Percentiles rank a stretch among this genome's conserved stretches.
These are phyloP conservation scores for Poeciliopsis turneri DNA, from an alignment of 2,797 vertebrate genomes.

Conservation along the genomic window DNA sequence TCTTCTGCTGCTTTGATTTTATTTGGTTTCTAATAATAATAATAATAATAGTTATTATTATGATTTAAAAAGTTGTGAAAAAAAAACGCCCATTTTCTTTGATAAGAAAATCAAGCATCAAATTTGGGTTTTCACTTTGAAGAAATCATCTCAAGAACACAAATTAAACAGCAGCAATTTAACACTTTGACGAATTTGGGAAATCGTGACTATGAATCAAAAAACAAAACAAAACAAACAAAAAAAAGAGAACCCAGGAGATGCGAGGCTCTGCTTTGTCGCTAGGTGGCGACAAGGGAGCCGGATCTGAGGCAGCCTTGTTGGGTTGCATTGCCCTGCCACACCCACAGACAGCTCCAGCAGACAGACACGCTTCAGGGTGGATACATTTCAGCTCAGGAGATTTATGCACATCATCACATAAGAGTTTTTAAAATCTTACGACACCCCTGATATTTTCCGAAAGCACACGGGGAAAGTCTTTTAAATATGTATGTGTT, in stretches of 20 bases:
- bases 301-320: slow-evolving; percentile 10
- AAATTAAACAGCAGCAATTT: neutral
- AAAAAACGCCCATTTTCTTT: neutral
- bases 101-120: neutral
- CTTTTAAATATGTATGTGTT: too few relatives aligned
- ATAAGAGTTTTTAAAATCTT: slow-evolving; percentile 31
- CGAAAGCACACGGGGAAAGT: slow-evolving; percentile 18
- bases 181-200: neutral
- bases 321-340: slow-evolving; percentile 50
- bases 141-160: neutral
- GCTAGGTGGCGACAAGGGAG: slow-evolving; percentile 66
- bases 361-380: slow-evolving; percentile 56
- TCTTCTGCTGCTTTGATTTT: neutral
- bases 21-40: neutral
- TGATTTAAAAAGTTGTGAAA: neutral
- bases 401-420: slow-evolving; percentile 51
- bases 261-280: neutral
- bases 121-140: neutral
- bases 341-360: slow-evolving; percentile 72
- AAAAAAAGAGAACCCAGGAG: neutral
- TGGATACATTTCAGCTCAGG: slow-evolving; percentile 42
- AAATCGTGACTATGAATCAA: neutral
- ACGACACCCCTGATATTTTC: slow-evolving; percentile 14
- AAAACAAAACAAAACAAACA: too few relatives aligned
- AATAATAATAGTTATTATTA: too few relatives aligned